A percentile compares a stretch with the other conserved stretches of the same genome.
These are phyloP conservation scores for Kryptopterus vitreolus DNA, from an alignment of 2,797 vertebrate species.

Conservation along the genomic window DNA sequence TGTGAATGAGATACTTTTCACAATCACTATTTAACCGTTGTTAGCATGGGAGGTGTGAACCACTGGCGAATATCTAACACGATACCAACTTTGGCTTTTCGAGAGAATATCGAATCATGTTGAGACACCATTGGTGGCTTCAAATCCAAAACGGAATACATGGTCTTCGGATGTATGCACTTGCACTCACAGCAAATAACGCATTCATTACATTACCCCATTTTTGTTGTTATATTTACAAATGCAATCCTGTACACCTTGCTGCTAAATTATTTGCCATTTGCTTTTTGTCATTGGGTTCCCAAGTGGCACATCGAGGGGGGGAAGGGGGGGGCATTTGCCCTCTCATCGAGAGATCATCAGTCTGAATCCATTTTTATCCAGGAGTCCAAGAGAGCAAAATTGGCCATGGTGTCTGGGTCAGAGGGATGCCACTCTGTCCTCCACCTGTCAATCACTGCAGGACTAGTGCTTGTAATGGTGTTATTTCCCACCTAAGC, in stretches of 20 bases:
- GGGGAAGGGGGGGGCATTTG: background rate
- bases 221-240: background rate
- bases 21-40: background rate
- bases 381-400: background rate
- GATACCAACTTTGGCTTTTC: background rate
- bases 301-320: background rate
- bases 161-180: background rate
- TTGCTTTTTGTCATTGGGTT: background rate
- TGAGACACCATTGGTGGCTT: background rate
- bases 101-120: background rate
- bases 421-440: background rate
- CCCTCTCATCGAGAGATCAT: too few species aligned
- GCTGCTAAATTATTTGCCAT: background rate
- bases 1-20: background rate
- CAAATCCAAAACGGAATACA: background rate
- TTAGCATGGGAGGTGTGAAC: background rate
- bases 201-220: background rate
- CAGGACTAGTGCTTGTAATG: background rate
- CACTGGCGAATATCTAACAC: background rate
- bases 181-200: background rate
- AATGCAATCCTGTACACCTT: background rate
- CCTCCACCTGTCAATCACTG: background rate
- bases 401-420: background rate
- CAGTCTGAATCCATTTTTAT: background rate
- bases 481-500: background rate